Percentiles rank a stretch among this genome's conserved stretches.
phyloP scores from a whole-genome alignment of 2,113 vertebrate species.

The Gyps fulvus region DNA sequence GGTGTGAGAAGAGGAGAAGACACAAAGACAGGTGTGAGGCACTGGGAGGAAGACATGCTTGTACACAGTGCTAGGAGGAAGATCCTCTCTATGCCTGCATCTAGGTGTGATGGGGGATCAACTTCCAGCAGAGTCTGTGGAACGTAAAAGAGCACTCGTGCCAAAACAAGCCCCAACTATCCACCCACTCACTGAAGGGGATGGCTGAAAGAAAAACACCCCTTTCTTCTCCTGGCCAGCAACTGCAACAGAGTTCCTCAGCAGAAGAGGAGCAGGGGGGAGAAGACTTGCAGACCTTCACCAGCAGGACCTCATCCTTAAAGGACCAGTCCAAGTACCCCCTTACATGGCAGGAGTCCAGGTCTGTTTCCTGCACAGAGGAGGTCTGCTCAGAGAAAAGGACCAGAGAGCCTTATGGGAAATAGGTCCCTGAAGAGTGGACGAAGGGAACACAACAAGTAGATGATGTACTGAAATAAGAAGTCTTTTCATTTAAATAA shows the following conservation, averaged over 20 bases:
- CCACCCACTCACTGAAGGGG: neutral
- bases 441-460: neutral
- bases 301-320: neutral
- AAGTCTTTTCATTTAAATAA: neutral
- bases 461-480: neutral
- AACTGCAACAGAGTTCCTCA: neutral
- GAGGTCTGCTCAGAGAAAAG: neutral
- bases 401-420: neutral
- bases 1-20: neutral
- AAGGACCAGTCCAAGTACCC: neutral
- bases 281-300: neutral
- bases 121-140: neutral
- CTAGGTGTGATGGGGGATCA: neutral
- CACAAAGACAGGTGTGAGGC: neutral
- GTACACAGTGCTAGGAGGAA: neutral
- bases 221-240: neutral
- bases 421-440: neutral
- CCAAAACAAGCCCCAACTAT: neutral
- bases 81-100: neutral
- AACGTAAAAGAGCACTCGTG: neutral
- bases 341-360: neutral
- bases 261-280: neutral
- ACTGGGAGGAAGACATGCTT: neutral
- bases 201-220: neutral
- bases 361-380: neutral